A percentile compares a stretch with the other conserved stretches of the same genome.
Evolutionary conservation across 2,113 vertebrate species (phyloP).

Genomic region (Mustela lutreola): DNA sequence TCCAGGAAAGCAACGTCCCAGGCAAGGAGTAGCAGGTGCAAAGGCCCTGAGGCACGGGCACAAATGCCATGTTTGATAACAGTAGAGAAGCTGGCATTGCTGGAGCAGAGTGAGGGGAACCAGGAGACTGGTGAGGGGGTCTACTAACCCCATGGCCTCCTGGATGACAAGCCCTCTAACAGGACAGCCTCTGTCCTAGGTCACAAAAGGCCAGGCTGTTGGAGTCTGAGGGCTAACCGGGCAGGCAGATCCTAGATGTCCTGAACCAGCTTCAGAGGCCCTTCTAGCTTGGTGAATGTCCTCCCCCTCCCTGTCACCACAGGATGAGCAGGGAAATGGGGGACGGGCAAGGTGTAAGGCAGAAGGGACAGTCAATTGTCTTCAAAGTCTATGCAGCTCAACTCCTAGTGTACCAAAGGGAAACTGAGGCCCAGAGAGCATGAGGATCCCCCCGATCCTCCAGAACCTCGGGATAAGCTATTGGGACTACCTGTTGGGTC

Average conservation of each 20-base stretch:
- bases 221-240: no score
- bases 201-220: neutral
- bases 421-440: neutral
- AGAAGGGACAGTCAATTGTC: neutral
- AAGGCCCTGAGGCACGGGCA: neutral
- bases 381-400: neutral
- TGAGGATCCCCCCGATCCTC: neutral
- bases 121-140: neutral
- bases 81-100: neutral
- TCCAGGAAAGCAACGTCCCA: neutral
- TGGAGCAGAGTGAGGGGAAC: accelerated
- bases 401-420: neutral
- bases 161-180: neutral
- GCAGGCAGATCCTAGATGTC: neutral
- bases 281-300: neutral
- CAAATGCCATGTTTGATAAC: accelerated
- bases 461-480: neutral
- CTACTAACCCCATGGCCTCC: neutral
- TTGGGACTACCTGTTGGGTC: neutral
- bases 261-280: neutral
- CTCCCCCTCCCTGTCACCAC: neutral
- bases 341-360: neutral
- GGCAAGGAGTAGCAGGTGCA: neutral
- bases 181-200: accelerated
- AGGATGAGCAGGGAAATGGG: no score